These are phyloP conservation scores for Myrmecobius fasciatus DNA, from an alignment of 2,113 vertebrate genomes.

Conservation along the genomic window DNA sequence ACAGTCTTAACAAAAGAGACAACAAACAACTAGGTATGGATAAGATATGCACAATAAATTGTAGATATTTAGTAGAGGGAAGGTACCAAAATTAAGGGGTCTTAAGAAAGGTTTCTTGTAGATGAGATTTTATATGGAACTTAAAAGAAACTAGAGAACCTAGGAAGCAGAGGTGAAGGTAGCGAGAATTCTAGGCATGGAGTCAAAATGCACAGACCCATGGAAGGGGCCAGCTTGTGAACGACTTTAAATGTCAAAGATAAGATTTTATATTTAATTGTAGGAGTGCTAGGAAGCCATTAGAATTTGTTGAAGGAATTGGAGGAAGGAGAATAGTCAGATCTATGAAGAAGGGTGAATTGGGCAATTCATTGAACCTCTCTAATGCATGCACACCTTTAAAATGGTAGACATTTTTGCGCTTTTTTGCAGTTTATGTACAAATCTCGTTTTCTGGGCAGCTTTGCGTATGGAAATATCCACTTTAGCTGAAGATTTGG, in stretches of 20 bases:
- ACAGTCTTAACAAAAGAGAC: background rate
- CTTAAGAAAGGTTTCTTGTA: no score
- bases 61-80: no score
- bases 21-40: background rate
- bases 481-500: background rate
- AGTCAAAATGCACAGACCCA: background rate
- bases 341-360: no score
- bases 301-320: no score
- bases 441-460: background rate
- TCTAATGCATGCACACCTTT: background rate
- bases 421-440: background rate
- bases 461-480: background rate
- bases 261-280: background rate
- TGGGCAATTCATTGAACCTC: background rate
- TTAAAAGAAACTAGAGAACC: background rate
- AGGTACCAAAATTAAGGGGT: no score
- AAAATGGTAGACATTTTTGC: background rate
- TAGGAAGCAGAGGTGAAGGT: no score
- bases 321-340: no score
- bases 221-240: background rate
- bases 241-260: no score
- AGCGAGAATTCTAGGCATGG: no score
- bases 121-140: background rate
- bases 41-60: background rate
- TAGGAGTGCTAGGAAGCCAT: no score